Evolutionary conservation across 2,888 invertebrate species (phyloP).

Genomic region (Linnaemya vulpina): DNA sequence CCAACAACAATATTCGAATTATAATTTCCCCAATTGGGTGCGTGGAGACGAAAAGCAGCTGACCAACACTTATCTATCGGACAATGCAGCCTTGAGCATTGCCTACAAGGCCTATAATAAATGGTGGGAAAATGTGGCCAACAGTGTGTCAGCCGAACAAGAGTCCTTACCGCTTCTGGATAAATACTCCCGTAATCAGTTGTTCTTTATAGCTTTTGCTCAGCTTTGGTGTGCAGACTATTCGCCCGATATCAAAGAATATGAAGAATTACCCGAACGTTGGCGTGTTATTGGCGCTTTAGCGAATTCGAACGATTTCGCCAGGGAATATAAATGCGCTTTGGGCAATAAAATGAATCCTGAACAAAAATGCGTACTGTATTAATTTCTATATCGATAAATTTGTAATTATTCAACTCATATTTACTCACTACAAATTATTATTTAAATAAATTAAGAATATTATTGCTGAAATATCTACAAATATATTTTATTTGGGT

Average conservation of each 20-base stretch:
- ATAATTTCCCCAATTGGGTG: conserved; percentile 75
- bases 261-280: conserved; percentile 76
- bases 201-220: conserved; percentile 80
- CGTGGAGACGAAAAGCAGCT: conserved; percentile 75
- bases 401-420: conserved; percentile 1
- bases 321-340: conserved; percentile 76
- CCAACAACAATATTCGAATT: conserved; percentile 76
- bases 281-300: conserved; percentile 78
- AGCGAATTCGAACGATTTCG: conserved; percentile 78
- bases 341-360: conserved; percentile 77
- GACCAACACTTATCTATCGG: conserved; percentile 76
- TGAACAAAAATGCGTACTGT: conserved; percentile 78
- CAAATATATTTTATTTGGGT: conserved; percentile 19
- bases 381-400: conserved; percentile 68
- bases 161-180: conserved; percentile 78
- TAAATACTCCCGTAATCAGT: conserved; percentile 76
- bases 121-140: conserved; percentile 78
- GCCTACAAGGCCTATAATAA: conserved; percentile 79
- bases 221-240: conserved; percentile 80
- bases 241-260: conserved; percentile 73
- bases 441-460: conserved; percentile 15
- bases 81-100: conserved; percentile 79
- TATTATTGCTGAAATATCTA: conserved; percentile 12
- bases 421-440: not conserved
- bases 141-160: conserved; percentile 73